phyloP scores from a whole-genome alignment of 2,113 vertebrate genomes.

The sheep (Ovis aries) region ARS-UI_Ramb_v3.0 NC_056065.1:29674501-29675000 shows the following conservation, averaged over 20 bases:
- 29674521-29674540: background rate
- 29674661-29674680: background rate
- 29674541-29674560: background rate
- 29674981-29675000: background rate
- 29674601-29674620: background rate
- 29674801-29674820: background rate
- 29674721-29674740: background rate
- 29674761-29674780: background rate
- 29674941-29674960: background rate
- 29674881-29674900: background rate
- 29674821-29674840: background rate
- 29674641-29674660: background rate
- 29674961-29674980: background rate
- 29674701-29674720: background rate
- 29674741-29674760: background rate
- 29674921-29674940: background rate
- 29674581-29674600: background rate
- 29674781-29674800: background rate
- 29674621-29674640: background rate
- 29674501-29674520: background rate
- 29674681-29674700: background rate
- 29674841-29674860: background rate
- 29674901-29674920: background rate
- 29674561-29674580: background rate
- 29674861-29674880: background rate